phyloP scores from a whole-genome alignment of 2,113 vertebrate species.

The Tamias sibiricus region DNA sequence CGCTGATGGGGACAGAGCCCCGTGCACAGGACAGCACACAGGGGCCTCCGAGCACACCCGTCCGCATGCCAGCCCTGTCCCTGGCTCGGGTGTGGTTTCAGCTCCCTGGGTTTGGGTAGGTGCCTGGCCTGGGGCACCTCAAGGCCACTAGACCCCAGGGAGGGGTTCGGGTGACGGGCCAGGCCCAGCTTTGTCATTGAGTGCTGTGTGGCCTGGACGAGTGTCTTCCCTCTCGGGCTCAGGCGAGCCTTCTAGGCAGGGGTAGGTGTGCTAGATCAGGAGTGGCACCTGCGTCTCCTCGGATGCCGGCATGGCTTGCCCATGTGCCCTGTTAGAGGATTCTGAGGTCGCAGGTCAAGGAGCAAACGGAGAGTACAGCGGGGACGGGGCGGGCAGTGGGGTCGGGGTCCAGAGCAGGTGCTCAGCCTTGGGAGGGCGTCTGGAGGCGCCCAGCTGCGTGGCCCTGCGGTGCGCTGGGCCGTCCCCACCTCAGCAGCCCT shows the following conservation, averaged over 20 bases:
- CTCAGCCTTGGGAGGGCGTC: background rate
- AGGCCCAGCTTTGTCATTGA: background rate
- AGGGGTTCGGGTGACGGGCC: background rate
- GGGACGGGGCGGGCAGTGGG: background rate
- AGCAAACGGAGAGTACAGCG: rapidly evolving
- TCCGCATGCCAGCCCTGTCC: too few species aligned
- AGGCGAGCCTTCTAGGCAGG: background rate
- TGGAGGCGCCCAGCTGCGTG: too few species aligned
- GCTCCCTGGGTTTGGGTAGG: too few species aligned
- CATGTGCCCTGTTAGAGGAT: background rate
- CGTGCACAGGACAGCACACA: background rate
- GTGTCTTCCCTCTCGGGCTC: background rate
- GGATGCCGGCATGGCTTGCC: background rate
- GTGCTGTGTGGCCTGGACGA: background rate
- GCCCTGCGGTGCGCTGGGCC: too few species aligned
- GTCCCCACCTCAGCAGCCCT: too few species aligned
- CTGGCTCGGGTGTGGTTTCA: rapidly evolving
- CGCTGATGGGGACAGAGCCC: background rate
- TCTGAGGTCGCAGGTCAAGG: background rate
- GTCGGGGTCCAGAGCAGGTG: background rate
- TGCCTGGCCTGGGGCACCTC: background rate
- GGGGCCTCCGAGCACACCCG: background rate
- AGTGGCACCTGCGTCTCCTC: background rate
- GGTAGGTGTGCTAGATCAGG: too few species aligned
- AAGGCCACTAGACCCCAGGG: background rate